These are phyloP conservation scores for Limanda limanda DNA, from an alignment of 2,113 vertebrate genomes.

Conservation along the genomic window DNA sequence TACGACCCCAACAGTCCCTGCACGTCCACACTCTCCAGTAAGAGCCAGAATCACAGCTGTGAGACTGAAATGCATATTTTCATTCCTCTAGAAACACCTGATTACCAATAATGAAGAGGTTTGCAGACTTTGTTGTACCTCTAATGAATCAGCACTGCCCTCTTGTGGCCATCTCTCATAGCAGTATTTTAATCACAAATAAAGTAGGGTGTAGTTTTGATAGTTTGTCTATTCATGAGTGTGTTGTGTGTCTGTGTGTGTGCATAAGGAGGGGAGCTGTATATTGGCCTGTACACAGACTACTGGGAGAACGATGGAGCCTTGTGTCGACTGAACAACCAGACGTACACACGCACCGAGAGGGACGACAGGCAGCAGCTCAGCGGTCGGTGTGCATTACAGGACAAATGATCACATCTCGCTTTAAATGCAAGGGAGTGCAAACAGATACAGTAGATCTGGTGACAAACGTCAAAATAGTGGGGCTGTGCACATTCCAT, in stretches of 20 bases:
- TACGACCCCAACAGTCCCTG: conserved; percentile 92
- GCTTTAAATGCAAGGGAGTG: background rate
- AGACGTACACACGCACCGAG: conserved; percentile 89
- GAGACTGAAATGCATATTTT: conserved; percentile 5
- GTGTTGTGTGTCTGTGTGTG: conserved; percentile 6
- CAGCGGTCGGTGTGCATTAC: conserved; percentile 83
- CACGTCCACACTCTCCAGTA: conserved; percentile 91
- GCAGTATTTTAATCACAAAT: background rate
- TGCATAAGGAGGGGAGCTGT: conserved; percentile 87
- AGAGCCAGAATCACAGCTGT: conserved; percentile 46
- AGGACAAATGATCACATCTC: conserved; percentile 13
- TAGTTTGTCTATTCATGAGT: background rate
- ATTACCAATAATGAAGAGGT: background rate
- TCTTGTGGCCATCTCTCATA: conserved; percentile 51
- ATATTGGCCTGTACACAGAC: conserved; percentile 92
- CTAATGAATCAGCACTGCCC: conserved; percentile 60
- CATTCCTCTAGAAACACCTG: background rate
- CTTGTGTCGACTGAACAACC: conserved; percentile 86
- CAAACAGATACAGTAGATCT: background rate
- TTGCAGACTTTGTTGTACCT: background rate
- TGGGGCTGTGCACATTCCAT: no score
- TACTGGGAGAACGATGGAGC: conserved; percentile 96
- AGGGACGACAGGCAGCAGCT: conserved; percentile 89
- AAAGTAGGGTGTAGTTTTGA: conserved; percentile 31
- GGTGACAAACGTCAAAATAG: background rate